Evolutionary conservation across 2,113 vertebrate species (phyloP), one percentile per base, ranked within the genome.

Genomic region (Chionis minor): DNA sequence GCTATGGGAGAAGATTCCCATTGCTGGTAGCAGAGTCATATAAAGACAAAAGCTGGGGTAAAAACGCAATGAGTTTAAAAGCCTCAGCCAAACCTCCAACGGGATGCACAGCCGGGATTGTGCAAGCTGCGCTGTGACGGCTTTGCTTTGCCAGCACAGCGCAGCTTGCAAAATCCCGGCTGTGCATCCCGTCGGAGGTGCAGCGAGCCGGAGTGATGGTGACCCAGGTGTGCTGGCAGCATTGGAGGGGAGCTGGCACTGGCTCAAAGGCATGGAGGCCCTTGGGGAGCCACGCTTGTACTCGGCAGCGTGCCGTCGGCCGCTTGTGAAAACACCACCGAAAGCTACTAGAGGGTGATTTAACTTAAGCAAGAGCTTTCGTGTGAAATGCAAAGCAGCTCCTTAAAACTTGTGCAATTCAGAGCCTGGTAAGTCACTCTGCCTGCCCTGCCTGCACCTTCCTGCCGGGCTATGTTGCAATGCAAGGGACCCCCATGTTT

Each of bases 211-310:
- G 38, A 55, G 63, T 42, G 28, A 45, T 9, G 66, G 82, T 42
- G 87, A 89, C 82, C 89, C 86, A 92, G 90, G 83, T 91, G 90
- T 33, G 80, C 58, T 67, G 52, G 87, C 83, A 88, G 87, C 47
- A 8, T 17, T 4, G 42, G n/a, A 73, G 65, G 26, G 78, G 59
- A 84, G 65, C 77, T 86, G 91, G 90, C 92, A 81, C 35, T 3
- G 1, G 56, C 83, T 65, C 86, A 81, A 73, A 96, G 90, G 69
- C 33, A 12, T 2, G 4, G 56, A 33, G 33, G 63, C 56, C 89
- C 61, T 33, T 6, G 40, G n/a, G 79, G 70, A 92, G 79, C 62
- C 12, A 4, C 6, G 7, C 38, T 61, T 44, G 59, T 65, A 73
- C 12, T 51, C 49, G 11, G 49, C 49, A 51, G 49, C 22, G 12